Conservation (phyloP, 2,888 invertebrate genomes). For the Hyppa rectilinea region DNA sequence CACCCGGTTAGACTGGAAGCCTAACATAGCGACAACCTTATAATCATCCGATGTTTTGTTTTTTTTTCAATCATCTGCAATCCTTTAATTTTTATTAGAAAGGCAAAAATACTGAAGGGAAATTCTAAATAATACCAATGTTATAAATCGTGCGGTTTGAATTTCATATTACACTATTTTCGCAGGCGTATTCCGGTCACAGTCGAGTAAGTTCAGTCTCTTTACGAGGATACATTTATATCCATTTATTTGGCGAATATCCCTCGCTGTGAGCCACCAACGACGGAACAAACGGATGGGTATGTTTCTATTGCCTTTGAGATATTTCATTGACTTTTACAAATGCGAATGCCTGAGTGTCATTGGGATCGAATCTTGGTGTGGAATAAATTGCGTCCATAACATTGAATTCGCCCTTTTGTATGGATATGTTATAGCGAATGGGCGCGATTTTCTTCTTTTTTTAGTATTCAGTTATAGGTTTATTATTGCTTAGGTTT, state of each 20-base stretch:
- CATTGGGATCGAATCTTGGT: conserved; percentile 68
- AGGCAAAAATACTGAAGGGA: conserved; percentile 6
- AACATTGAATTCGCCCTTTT: conserved; percentile 61
- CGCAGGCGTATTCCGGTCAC: conserved; percentile 65
- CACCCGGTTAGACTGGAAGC: no score
- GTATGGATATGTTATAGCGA: conserved; percentile 47
- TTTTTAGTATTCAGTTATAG: conserved; percentile 1
- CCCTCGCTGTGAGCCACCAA: conserved; percentile 71
- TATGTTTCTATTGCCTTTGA: conserved; percentile 79
- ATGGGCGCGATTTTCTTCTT: conserved; percentile 13
- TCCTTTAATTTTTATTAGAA: background rate
- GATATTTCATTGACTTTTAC: conserved; percentile 81
- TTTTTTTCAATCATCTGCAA: background rate
- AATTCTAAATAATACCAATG: conserved; percentile 25
- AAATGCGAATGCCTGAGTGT: conserved; percentile 75
- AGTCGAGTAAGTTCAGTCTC: conserved; percentile 68
- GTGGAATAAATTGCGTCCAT: conserved; percentile 64
- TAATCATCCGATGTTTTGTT: background rate
- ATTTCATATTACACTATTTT: conserved; percentile 57
- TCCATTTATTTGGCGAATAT: conserved; percentile 78
- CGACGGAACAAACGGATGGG: conserved; percentile 74
- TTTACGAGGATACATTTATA: conserved; percentile 76
- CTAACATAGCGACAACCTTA: no score
- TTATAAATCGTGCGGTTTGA: conserved; percentile 48
- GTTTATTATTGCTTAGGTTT: conserved; percentile 21